These are phyloP conservation scores for Metacarcinus magister DNA, from an alignment of 2,888 invertebrate genomes.

Conservation along the genomic window DNA sequence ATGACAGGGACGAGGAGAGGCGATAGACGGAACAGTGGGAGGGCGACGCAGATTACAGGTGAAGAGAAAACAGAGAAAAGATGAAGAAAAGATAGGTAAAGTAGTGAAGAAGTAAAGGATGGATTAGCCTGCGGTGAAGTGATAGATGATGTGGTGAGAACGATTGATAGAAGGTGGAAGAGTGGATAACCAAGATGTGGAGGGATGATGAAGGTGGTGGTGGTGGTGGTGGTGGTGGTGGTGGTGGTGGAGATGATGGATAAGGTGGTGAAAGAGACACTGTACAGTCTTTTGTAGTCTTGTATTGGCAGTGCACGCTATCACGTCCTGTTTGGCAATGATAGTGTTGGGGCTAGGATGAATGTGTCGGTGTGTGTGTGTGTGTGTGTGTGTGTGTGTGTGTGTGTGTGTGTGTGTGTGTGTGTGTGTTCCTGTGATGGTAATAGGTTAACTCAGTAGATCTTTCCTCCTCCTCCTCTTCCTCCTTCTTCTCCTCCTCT, in stretches of 20 bases:
- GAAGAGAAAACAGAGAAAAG: neutral
- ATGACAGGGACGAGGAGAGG: neutral
- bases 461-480: neutral
- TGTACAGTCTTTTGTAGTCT: neutral
- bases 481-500: neutral
- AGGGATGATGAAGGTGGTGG: neutral
- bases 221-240: neutral
- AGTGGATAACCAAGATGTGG: neutral
- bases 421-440: neutral
- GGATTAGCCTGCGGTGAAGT: neutral
- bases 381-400: neutral
- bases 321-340: neutral
- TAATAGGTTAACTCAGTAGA: neutral
- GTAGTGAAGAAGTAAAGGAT: neutral
- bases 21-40: neutral
- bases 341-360: neutral
- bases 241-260: neutral
- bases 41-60: neutral
- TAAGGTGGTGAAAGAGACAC: neutral
- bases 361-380: constrained; percentile 20
- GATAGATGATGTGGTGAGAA: neutral
- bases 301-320: neutral
- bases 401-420: neutral
- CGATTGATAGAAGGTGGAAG: neutral
- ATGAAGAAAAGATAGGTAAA: neutral